Conservation (phyloP, 2,113 vertebrate genomes). For the Apteryx mantelli region DNA sequence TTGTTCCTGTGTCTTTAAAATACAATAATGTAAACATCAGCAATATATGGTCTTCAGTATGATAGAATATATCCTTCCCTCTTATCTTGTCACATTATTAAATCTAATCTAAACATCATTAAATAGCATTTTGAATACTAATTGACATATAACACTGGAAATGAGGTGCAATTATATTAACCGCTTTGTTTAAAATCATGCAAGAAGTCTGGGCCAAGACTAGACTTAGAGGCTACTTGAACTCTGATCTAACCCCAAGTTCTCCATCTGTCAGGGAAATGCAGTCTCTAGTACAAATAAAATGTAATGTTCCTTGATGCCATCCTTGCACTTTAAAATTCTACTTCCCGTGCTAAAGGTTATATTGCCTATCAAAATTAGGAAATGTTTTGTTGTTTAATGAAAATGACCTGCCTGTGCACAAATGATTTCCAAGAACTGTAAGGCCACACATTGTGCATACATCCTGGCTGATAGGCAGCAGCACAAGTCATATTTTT, state of each 20-base stretch:
- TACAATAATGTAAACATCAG: not conserved
- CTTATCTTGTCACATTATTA: not conserved
- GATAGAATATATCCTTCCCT: not conserved
- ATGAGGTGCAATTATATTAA: not conserved
- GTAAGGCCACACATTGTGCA: not conserved
- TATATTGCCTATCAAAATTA: not conserved
- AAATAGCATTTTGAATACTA: not conserved
- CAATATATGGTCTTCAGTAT: accelerated
- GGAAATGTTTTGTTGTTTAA: not conserved
- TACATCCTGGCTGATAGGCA: not conserved
- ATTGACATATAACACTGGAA: not conserved
- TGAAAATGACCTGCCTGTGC: not conserved
- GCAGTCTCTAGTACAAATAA: not conserved
- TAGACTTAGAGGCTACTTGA: not conserved
- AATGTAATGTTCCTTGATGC: not conserved
- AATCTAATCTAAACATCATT: not conserved
- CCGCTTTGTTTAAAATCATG: not conserved
- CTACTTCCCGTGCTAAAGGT: not conserved
- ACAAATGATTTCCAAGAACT: not conserved
- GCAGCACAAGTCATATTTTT: not conserved
- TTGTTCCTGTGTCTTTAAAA: not conserved
- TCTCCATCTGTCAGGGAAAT: not conserved
- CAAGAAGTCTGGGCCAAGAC: not conserved
- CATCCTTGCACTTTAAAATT: not conserved
- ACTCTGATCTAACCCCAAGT: not conserved